A percentile compares a stretch with the other conserved stretches of the same genome.
phyloP scores from a whole-genome alignment of 37 sponge, comb jelly and placozoan genomes.

The Haliclona indistincta region DNA sequence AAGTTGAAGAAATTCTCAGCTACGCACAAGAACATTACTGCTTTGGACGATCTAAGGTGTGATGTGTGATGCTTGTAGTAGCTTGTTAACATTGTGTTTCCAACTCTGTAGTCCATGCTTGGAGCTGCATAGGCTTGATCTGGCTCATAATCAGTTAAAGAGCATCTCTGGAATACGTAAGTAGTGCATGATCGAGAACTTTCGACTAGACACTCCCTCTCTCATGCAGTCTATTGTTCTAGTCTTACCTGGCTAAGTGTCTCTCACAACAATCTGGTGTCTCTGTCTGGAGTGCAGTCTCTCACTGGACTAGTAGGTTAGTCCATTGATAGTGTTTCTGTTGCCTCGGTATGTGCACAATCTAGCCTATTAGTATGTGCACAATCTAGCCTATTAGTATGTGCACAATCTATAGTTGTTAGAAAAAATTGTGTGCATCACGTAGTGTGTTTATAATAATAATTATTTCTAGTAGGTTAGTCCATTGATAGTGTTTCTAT shows the following conservation, averaged over 20 bases:
- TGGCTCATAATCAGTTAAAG: slow-evolving; percentile 25
- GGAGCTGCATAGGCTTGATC: slow-evolving; percentile 28
- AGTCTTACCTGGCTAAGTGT: slow-evolving; percentile 40
- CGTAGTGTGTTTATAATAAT: too few species aligned
- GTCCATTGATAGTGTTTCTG: too few species aligned
- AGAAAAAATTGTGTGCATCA: too few species aligned
- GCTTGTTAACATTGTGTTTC: background rate
- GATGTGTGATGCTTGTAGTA: background rate
- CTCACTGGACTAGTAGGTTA: slow-evolving; percentile 35
- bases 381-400: too few species aligned
- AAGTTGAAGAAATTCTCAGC: background rate
- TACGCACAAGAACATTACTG: background rate
- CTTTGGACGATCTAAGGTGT: background rate
- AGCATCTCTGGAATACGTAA: slow-evolving; percentile 33
- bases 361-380: too few species aligned
- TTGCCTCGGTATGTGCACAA: too few species aligned
- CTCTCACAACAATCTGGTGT: slow-evolving; percentile 37
- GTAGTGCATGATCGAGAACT: background rate
- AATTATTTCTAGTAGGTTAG: slow-evolving; percentile 38
- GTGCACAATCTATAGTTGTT: too few species aligned
- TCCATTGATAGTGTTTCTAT: too few species aligned
- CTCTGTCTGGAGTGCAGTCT: slow-evolving; percentile 20
- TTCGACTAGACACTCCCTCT: background rate
- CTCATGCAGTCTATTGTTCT: slow-evolving; percentile 19
- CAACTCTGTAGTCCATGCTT: slow-evolving; percentile 19